Base-by-base conservation (phyloP, 2,113 vertebrate genomes). In the Oncorhynchus gorbuscha region DNA sequence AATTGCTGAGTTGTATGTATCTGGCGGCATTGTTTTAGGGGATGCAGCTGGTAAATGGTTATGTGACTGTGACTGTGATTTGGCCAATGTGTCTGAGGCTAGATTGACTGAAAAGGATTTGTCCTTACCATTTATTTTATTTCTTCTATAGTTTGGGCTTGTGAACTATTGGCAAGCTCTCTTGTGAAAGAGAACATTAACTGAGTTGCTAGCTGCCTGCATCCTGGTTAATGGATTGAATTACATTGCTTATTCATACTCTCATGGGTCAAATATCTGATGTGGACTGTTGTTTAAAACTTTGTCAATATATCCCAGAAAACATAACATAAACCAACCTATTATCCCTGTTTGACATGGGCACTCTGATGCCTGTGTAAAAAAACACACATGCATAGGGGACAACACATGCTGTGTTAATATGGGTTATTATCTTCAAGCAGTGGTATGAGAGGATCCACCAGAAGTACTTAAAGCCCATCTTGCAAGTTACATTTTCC, bases 1-100 rank as follows among this genome's bases (percentile, higher is more conserved):
- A 71, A 71, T 71, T 71, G 12, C 26, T 16, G 39, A 45, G 48
- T 71, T 71, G 45, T 51, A 32, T 71, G 12, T 48, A 48, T 22
- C 18, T 69, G 68, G 26, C 20, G n/a, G 35, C 5, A 69, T 69
- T 69, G 68, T 45, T 69, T 69, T 11, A 71, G 11, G 18, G 11
- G 13, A 48, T 26, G 4, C 48, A 71, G 45, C 48, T 55, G 12
- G 22, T 49, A 14, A 22, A 13, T 24, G 11, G 12, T 1, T 32
- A 18, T 30, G 49, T 58, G 14, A 55, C 71, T 58, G 26, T 9
- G 64, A 45, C 39, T 45, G 39, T 45, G 39, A 9, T 66, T 66
- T 66, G 64, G 26, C 26, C 26, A 30, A 16, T 3, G 28, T 30
- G 26, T 28, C 13, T 20, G 28, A 4, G 20, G 24, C 3, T 22